These are phyloP conservation scores for Propithecus perrieri DNA, from an alignment of 2,797 vertebrate species.

Conservation along the genomic window DNA sequence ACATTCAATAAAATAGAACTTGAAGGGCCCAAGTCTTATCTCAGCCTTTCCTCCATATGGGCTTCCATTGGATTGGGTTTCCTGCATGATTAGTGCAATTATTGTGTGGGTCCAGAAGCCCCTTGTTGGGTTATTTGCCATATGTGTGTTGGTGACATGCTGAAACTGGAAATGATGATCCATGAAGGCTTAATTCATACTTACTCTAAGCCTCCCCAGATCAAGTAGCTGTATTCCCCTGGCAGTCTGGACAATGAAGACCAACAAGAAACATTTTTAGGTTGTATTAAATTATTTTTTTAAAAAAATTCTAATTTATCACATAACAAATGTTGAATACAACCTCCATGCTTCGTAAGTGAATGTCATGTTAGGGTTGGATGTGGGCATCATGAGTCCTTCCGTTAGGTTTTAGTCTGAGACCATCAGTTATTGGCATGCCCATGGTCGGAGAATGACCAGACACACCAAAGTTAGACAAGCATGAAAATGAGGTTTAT, in stretches of 20 bases:
- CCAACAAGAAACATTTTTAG: constrained; percentile 86
- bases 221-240: constrained; percentile 84
- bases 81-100: constrained; percentile 82
- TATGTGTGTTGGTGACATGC: constrained; percentile 69
- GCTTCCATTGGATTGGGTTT: constrained; percentile 85
- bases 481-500: no score
- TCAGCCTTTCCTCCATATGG: constrained; percentile 86
- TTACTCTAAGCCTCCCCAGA: constrained; percentile 74
- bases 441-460: no score
- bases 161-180: constrained; percentile 74
- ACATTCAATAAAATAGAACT: constrained; percentile 84
- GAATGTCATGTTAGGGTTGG: constrained; percentile 73
- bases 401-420: no score
- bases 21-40: constrained; percentile 88
- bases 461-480: no score
- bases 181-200: constrained; percentile 72
- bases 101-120: constrained; percentile 81
- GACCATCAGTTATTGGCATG: no score
- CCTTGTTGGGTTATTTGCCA: constrained; percentile 76
- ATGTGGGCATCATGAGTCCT: constrained; percentile 73
- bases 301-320: constrained; percentile 85
- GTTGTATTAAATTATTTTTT: constrained; percentile 86
- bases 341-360: constrained; percentile 78
- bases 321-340: constrained; percentile 84
- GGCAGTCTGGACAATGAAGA: constrained; percentile 89